phyloP scores from a whole-genome alignment of 1,140 invertebrate genomes.

The Myzus persicae region DNA sequence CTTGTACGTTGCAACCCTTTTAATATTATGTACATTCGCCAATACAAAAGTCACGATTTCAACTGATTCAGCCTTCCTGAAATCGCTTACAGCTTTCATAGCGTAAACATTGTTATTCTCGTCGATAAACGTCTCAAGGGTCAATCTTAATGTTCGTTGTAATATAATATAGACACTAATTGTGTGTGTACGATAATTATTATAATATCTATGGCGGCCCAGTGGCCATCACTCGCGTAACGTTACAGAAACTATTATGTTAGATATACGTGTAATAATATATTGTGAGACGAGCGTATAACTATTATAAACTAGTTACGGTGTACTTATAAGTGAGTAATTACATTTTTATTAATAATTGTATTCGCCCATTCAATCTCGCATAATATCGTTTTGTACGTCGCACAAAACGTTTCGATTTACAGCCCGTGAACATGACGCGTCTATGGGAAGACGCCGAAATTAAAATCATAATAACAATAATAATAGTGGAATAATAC shows the following conservation, averaged over 20 bases:
- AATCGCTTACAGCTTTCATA: not conserved
- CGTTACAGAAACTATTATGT: not conserved
- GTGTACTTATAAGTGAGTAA: not conserved
- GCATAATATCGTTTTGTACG: not conserved
- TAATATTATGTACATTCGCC: not conserved
- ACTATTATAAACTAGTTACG: conserved; percentile 7
- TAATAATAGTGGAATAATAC: not conserved
- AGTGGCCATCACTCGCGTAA: not conserved
- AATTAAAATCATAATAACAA: not conserved
- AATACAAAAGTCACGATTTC: not conserved
- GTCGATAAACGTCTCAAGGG: not conserved
- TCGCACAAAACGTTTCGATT: not conserved
- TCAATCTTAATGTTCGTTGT: not conserved
- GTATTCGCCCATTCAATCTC: not conserved
- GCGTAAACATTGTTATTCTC: not conserved
- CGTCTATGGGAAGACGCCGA: not conserved
- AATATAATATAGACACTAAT: not conserved
- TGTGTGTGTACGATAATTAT: not conserved
- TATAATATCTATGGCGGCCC: not conserved
- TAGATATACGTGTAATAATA: not conserved
- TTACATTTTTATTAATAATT: conserved; percentile 14
- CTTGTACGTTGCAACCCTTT: not conserved
- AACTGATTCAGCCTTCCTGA: not conserved
- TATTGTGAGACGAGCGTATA: not conserved
- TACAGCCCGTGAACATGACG: not conserved